Conservation (phyloP, 2,888 invertebrate species). For the Philhelius pedissequus region DNA sequence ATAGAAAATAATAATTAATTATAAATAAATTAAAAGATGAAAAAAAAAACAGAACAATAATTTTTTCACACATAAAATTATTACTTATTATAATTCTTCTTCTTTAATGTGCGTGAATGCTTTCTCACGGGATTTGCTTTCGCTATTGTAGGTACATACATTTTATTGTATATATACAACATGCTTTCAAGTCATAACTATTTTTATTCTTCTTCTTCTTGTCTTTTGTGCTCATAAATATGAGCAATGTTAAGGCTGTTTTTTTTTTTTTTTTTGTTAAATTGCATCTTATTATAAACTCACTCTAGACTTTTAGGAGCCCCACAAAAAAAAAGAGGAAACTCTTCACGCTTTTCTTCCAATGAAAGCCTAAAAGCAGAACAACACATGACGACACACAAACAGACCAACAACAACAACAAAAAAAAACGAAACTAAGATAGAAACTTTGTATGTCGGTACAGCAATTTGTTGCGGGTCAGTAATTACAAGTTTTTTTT, state of each 20-base stretch:
- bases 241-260: constrained; percentile 40
- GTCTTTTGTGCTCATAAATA: constrained; percentile 37
- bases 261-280: constrained; percentile 5
- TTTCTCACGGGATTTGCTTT: constrained; percentile 58
- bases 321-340: constrained; percentile 21
- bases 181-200: constrained; percentile 19
- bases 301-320: constrained; percentile 52
- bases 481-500: constrained; percentile 56
- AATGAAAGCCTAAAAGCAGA: constrained; percentile 35
- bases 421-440: constrained; percentile 51
- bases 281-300: constrained; percentile 35
- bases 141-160: constrained; percentile 38
- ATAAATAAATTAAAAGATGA: neutral
- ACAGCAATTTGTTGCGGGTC: constrained; percentile 68
- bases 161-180: neutral
- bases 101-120: constrained; percentile 55
- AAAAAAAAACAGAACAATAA: constrained; percentile 3
- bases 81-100: neutral
- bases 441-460: constrained; percentile 59
- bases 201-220: constrained; percentile 13
- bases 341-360: constrained; percentile 45
- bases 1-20: neutral
- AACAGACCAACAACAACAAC: neutral
- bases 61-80: constrained; percentile 63
- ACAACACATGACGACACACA: constrained; percentile 19